Evolutionary conservation across 2,113 vertebrate species (phyloP), one percentile per base, ranked within the genome.

Genomic region (Aegithalos caudatus): DNA sequence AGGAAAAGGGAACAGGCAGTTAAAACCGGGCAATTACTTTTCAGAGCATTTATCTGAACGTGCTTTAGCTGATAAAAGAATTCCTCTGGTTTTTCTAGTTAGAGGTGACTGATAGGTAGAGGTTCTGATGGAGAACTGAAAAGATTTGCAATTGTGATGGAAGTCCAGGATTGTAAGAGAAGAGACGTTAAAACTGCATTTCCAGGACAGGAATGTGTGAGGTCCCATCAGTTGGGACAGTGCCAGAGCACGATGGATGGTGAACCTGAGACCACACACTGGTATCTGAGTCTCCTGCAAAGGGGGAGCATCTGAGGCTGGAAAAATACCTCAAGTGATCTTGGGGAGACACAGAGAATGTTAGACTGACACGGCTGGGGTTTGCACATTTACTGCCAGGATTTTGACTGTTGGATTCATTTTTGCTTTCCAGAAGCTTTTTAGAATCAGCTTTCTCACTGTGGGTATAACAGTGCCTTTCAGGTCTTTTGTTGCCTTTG

Each of bases 11-110:
- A 92, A 12, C 58, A 56, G 72, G 35, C 12, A n/a, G 51, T 42
- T 86, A 67, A 95, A 96, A 86, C 5, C 0, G 5, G 65, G 50
- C 57, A 87, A 78, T 95, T 81, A 65, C 62, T 80, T 85, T 84
- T 57, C 6, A 11, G 62, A 90, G 23, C 64, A 25, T 90, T 95
- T 93, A n/a, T 85, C 87, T 92, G 35, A 82, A 70, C 62, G 40
- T 69, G 11, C 37, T 77, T 76, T 38, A 72, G 33, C 45, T 58
- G 44, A 80, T 83, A 25, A 57, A 93, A 51, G 5, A 48, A 14
- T 73, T 88, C 25, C 37, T 92, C 40, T 89, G 69, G 2, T 65
- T 91, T 81, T 88, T 90, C 62, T 58, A 40, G 7, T 85, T 86
- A 81, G 51, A 47, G 14, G 31, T 90, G 79, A 60, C 44, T 62